phyloP scores from a whole-genome alignment of 2,797 vertebrate genomes.

The Gorsachius magnificus region DNA sequence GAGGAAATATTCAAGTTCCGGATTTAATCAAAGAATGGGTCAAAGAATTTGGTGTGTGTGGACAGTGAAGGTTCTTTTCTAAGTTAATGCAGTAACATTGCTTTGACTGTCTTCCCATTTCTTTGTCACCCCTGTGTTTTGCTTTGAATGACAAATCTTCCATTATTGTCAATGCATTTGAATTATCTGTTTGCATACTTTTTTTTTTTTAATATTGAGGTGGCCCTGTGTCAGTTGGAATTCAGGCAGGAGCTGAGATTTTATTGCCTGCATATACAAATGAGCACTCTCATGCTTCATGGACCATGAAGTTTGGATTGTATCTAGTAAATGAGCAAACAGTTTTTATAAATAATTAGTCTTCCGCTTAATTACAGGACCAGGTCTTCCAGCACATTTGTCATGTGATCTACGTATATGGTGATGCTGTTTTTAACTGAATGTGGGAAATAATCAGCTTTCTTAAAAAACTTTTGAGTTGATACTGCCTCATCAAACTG shows the following conservation, averaged over 20 bases:
- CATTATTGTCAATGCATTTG: not conserved
- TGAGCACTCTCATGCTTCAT: not conserved
- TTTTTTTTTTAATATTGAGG: not conserved
- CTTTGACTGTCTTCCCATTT: not conserved
- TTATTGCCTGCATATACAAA: not conserved
- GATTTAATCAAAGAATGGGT: not conserved
- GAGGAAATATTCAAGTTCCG: not conserved
- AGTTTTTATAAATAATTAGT: slow-evolving; percentile 40
- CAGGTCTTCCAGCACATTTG: slow-evolving; percentile 2
- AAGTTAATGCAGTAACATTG: not conserved
- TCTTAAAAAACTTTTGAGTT: slow-evolving; percentile 25
- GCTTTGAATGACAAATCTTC: not conserved
- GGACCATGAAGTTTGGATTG: slow-evolving; percentile 25
- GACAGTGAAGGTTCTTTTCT: not conserved
- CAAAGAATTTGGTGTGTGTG: not conserved
- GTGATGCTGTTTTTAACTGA: slow-evolving; percentile 35
- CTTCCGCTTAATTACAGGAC: slow-evolving; percentile 38
- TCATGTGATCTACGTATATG: not conserved
- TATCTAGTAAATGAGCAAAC: slow-evolving; percentile 34
- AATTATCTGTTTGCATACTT: not conserved
- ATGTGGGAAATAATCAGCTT: slow-evolving; percentile 37
- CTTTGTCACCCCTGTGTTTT: not conserved
- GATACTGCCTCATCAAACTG: slow-evolving; percentile 3
- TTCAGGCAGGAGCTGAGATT: not conserved
- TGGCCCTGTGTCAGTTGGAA: not conserved